phyloP scores from a whole-genome alignment of 2,113 vertebrate genomes.

The Condylura cristata region DNA sequence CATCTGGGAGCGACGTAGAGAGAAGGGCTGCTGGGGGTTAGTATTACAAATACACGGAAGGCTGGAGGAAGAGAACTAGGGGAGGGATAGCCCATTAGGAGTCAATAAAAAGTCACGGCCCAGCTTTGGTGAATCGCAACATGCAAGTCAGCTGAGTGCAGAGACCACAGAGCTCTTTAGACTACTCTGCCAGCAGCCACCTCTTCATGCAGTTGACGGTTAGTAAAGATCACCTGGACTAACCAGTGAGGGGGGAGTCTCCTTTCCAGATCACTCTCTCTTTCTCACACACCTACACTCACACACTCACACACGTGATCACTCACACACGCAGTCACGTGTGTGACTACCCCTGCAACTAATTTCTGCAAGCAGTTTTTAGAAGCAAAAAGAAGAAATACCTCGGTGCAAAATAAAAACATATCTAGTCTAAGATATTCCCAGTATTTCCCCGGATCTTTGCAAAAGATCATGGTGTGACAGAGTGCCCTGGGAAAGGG shows the following conservation, averaged over 20 bases:
- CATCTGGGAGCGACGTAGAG: not conserved
- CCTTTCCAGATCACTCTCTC: not conserved
- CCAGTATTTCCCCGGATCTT: not conserved
- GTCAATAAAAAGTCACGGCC: not conserved
- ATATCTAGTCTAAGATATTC: not conserved
- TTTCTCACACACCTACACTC: not conserved
- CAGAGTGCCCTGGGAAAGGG: too few relatives aligned
- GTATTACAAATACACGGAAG: not conserved
- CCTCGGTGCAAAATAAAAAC: not conserved
- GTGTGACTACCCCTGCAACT: not conserved
- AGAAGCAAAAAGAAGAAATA: conserved; percentile 23
- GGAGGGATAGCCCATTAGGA: not conserved
- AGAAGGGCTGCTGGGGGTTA: not conserved
- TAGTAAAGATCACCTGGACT: not conserved
- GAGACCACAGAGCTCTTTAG: not conserved
- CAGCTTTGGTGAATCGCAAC: not conserved
- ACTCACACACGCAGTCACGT: not conserved
- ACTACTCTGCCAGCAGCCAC: not conserved
- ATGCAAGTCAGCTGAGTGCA: not conserved
- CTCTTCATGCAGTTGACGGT: not conserved
- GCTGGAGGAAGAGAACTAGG: not conserved
- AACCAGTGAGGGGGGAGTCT: not conserved
- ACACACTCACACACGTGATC: not conserved
- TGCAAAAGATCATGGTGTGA: too few relatives aligned
- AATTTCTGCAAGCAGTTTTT: not conserved